Evolutionary conservation across 1,140 invertebrate genomes (phyloP), one percentile per base, ranked within the genome.

Genomic region (Danaus melanippus): DNA sequence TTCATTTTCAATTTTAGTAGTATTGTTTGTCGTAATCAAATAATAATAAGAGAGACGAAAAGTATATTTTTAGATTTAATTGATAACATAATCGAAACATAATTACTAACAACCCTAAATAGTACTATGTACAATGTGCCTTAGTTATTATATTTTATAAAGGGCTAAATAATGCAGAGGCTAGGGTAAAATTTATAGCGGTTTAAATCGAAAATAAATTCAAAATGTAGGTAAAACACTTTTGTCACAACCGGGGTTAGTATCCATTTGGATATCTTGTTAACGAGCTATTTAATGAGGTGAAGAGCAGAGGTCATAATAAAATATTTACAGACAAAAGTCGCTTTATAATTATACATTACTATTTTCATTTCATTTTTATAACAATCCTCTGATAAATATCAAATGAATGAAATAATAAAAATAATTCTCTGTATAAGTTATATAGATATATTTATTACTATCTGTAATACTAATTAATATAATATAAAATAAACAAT

Each of bases 201-300:
- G 65, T 60, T 63, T 63, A 58, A 58, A 67, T 42, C 50, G 65
- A 67, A 67, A 67, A 66, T 67, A 70, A 70, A 67, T 67, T 70
- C 65, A 65, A 67, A 70, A 62, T 67, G 62, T 70, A 67, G 65
- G 65, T 67, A 67, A 67, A 70, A 67, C 60, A 67, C 62, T 67
- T 67, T 63, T 65, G 65, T 65, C 65, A 57, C 62, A 54, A 56
- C 58, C 55, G 53, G 52, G 64, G 67, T 58, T 61, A 54, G 48
- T 56, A 52, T 50, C 62, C 65, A 56, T 62, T 67, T 60, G 59
- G 62, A 67, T 67, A 62, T 62, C 56, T 70, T 70, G 62, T 65
- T 67, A 69, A 69, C 51, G 61, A 66, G 61, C 56, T 64, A 66
- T 67, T 69, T 66, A 64, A 66, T 66, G 61, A 64, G 56, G 59